phyloP scores from a whole-genome alignment of 2,797 vertebrate species.

The Limnodromus scolopaceus region DNA sequence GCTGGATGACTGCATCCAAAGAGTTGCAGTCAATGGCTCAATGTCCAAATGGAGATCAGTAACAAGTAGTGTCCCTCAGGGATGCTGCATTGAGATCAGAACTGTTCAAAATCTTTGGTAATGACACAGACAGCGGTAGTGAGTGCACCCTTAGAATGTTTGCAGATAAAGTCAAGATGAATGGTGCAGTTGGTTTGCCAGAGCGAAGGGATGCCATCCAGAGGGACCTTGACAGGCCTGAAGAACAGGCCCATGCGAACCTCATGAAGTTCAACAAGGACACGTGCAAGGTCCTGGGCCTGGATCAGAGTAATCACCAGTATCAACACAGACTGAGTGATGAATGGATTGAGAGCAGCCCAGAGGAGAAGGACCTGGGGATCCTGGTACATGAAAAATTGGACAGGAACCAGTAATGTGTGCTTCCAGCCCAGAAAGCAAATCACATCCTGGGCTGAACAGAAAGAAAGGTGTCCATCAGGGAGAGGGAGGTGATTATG shows the following conservation, averaged over 20 bases:
- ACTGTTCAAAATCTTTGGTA: fast-evolving
- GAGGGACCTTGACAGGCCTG: neutral
- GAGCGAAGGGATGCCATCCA: neutral
- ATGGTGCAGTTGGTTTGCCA: neutral
- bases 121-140: neutral
- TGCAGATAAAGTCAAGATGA: neutral
- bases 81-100: fast-evolving
- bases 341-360: neutral
- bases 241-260: fast-evolving
- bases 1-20: neutral
- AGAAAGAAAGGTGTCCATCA: neutral
- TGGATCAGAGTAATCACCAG: neutral
- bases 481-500: fast-evolving
- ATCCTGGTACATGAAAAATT: neutral
- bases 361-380: neutral
- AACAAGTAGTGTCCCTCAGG: neutral
- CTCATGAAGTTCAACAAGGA: neutral
- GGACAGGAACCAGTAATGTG: fast-evolving
- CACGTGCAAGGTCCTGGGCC: neutral
- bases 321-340: neutral
- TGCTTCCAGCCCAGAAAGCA: neutral
- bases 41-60: neutral
- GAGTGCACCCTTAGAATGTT: neutral
- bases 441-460: neutral
- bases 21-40: neutral